These are phyloP conservation scores for Galaxias olidus DNA, from an alignment of 2,797 vertebrate genomes.

Conservation along the genomic window DNA sequence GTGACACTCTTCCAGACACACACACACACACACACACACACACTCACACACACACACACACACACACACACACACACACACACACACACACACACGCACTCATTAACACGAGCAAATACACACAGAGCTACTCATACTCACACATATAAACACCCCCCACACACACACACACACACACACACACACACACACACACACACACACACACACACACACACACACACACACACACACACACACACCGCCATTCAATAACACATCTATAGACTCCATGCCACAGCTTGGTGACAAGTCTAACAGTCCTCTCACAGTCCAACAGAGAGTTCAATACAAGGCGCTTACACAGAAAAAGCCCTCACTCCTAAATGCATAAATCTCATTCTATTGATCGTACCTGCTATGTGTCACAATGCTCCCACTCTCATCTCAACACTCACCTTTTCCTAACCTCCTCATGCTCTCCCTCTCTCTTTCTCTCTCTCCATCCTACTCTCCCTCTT, in stretches of 20 bases:
- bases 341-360: slow-evolving; percentile 48
- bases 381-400: slow-evolving; percentile 47
- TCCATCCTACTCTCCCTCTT: no score
- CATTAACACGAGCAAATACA: no score
- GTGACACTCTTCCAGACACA: no score
- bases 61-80: no score
- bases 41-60: no score
- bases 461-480: no score
- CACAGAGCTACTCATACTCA: no score
- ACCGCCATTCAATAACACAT: slow-evolving; percentile 43
- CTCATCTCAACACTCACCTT: background rate
- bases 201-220: slow-evolving; percentile 28
- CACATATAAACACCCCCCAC: no score
- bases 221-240: slow-evolving; percentile 32
- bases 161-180: no score
- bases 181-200: slow-evolving; percentile 14
- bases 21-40: no score
- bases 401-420: slow-evolving; percentile 18
- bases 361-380: slow-evolving; percentile 57
- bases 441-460: background rate
- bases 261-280: slow-evolving; percentile 47
- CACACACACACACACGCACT: no score
- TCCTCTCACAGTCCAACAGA: slow-evolving; percentile 29
- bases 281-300: slow-evolving; percentile 30
- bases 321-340: slow-evolving; percentile 54